These are phyloP conservation scores for Albula glossodonta DNA, from an alignment of 2,113 vertebrate species.

Conservation along the genomic window DNA sequence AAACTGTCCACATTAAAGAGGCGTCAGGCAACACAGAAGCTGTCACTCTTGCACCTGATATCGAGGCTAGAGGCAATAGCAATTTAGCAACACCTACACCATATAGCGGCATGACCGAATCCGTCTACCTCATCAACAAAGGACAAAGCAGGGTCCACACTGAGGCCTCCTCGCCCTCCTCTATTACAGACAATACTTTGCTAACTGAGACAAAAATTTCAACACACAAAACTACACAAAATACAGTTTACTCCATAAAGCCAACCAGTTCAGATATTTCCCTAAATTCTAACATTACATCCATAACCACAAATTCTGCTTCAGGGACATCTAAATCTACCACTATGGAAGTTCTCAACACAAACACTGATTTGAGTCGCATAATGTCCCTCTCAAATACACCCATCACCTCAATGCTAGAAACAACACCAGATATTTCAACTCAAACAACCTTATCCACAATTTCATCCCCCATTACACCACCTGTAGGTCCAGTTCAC, in stretches of 20 bases:
- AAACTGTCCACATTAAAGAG: not conserved
- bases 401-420: not conserved
- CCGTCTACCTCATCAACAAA: not conserved
- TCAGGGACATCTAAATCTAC: not conserved
- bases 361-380: not conserved
- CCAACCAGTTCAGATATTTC: not conserved
- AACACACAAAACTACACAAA: not conserved
- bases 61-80: not conserved
- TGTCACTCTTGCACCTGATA: not conserved
- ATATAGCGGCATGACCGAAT: not conserved
- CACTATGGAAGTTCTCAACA: not conserved
- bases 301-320: not conserved
- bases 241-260: not conserved
- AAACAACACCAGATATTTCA: not conserved
- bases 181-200: not conserved
- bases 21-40: not conserved
- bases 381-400: not conserved
- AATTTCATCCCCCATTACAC: not conserved
- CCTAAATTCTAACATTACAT: not conserved
- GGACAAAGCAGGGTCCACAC: not conserved
- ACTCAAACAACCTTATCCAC: not conserved
- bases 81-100: not conserved
- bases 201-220: not conserved
- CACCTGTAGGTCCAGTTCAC: not conserved
- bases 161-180: not conserved